A percentile compares a stretch with the other conserved stretches of the same genome.
Conservation (phyloP, 1,140 invertebrate genomes). For the Bombus consobrinus region DNA sequence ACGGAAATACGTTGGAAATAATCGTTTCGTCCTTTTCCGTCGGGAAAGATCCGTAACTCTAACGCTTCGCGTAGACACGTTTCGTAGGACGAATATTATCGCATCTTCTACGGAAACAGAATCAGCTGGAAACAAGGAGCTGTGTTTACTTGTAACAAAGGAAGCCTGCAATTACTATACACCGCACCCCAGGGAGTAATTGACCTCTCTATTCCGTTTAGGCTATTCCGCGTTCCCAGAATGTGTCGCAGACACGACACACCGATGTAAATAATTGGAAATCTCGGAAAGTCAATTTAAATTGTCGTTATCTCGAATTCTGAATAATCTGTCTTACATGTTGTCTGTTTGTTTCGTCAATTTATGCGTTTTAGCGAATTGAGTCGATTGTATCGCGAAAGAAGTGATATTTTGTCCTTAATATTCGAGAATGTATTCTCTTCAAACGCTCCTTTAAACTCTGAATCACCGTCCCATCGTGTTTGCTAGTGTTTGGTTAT, state of each 20-base stretch:
- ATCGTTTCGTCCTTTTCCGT: neutral
- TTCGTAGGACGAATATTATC: conserved; percentile 24
- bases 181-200: conserved; percentile 35
- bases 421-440: too few species aligned
- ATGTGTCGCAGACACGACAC: neutral
- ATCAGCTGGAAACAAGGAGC: conserved; percentile 20
- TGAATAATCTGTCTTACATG: too few species aligned
- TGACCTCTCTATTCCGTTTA: conserved; percentile 15
- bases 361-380: too few species aligned
- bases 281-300: neutral
- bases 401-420: too few species aligned
- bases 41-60: too few species aligned
- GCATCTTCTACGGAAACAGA: neutral
- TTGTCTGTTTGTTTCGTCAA: neutral
- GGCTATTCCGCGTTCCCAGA: neutral
- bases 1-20: neutral
- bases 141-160: conserved; percentile 40
- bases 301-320: neutral
- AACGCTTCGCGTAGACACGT: neutral
- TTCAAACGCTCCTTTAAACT: too few species aligned
- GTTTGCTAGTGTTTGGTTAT: neutral
- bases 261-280: conserved; percentile 13
- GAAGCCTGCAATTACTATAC: conserved; percentile 26
- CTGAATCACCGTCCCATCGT: neutral
- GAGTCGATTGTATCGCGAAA: too few species aligned